These are phyloP conservation scores for Nyctereutes procyonoides DNA, from an alignment of 2,113 vertebrate species.

Conservation along the genomic window DNA sequence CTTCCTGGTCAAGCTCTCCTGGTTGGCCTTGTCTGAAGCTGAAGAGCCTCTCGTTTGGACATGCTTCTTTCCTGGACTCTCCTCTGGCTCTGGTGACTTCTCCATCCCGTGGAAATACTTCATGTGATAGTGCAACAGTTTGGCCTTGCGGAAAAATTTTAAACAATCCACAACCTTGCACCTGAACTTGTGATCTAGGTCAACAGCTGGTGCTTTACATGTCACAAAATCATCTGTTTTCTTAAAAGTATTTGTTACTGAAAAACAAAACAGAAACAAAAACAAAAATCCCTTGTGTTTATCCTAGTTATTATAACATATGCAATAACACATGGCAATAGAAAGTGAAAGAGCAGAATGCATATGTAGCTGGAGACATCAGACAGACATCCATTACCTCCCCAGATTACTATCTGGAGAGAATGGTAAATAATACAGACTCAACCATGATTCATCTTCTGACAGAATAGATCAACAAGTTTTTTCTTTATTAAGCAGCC, in stretches of 20 bases:
- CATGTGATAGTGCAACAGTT: slow-evolving; percentile 97
- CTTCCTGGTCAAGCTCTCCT: slow-evolving; percentile 90
- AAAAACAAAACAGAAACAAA: slow-evolving; percentile 78
- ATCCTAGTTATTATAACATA: slow-evolving; percentile 68
- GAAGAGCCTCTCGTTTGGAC: slow-evolving; percentile 90
- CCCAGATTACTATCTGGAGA: slow-evolving; percentile 3
- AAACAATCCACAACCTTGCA: slow-evolving; percentile 94
- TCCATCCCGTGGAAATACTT: slow-evolving; percentile 98
- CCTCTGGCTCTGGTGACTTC: slow-evolving; percentile 89
- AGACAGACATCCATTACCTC: not conserved
- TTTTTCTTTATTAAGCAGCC: slow-evolving; percentile 8
- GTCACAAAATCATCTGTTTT: slow-evolving; percentile 86
- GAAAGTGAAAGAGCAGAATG: slow-evolving; percentile 22
- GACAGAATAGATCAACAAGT: slow-evolving; percentile 4
- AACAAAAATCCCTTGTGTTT: slow-evolving; percentile 78
- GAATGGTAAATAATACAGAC: slow-evolving; percentile 13
- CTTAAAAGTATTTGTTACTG: slow-evolving; percentile 95
- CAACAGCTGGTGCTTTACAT: slow-evolving; percentile 88
- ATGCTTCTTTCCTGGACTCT: slow-evolving; percentile 89
- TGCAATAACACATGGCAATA: slow-evolving; percentile 28
- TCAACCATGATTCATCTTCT: slow-evolving; percentile 26
- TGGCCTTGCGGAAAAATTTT: slow-evolving; percentile 97
- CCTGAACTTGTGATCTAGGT: slow-evolving; percentile 97
- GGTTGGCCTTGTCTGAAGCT: slow-evolving; percentile 88
- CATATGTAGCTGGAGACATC: not conserved